Base-by-base conservation (phyloP, 2,113 vertebrate species). In the Rhinolophus ferrumequinum region DNA sequence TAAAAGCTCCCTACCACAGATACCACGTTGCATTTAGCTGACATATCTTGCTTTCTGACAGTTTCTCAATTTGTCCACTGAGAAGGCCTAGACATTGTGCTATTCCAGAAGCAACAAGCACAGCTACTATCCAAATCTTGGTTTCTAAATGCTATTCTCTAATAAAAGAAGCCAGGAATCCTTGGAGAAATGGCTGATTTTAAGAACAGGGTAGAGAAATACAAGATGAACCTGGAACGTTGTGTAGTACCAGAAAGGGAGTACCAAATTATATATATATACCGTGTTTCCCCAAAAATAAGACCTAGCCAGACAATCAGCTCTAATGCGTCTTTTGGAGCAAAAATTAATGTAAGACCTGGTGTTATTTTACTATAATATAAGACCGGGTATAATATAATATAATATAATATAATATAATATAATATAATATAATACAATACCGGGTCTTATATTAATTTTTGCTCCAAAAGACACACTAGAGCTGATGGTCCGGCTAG, bases 151-250 rank as follows among this genome's bases (percentile, higher is more conserved):
- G 69, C 33, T 33, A n/a, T 44, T 90, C 66, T 79, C 44, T 60
- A 90, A 33, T 86, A 62, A 95, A 95, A 70, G 50, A 30, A 87
- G 62, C n/a, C 35, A 82, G 41, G 12, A 30, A 35, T 75, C 26
- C n/a, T 90, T 81, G 41, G 44, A 77, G 76, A 91, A 93, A 77
- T 93, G 90, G 33, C 75, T 87, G 67, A 76, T 82, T 82, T 79
- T 91, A 92, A 93, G 50, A 24, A 41, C 8, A 4, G 44, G 54
- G 30, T 52, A 67, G 44, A 33, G 73, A 95, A 95, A 81, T 75
- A 66, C 64, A 89, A 88, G 47, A 69, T 52, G 60, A 89, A 50
- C 52, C 73, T 56, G 62, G 56, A 80, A 16, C 21, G 66, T 72
- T 44, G 8, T 69, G 35, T 47, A 33, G n/a, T 76, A 60, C 24